These are phyloP conservation scores for Ips nitidus DNA, from an alignment of 1,140 invertebrate species.

Conservation along the genomic window DNA sequence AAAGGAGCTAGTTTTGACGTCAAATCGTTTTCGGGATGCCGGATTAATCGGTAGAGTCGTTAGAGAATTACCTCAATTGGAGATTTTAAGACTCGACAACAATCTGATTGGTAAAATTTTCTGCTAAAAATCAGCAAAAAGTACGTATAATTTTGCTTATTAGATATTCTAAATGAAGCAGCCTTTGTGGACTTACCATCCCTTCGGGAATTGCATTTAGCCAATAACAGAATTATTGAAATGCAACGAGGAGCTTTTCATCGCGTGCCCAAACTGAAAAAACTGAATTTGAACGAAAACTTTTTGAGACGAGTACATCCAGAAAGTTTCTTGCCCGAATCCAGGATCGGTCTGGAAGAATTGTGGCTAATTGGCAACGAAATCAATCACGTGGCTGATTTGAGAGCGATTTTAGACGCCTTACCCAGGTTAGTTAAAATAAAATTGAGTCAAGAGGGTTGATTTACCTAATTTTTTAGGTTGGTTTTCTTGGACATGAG, in stretches of 20 bases:
- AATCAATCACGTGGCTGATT: slow-evolving; percentile 69
- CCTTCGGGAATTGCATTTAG: slow-evolving; percentile 68
- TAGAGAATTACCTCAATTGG: slow-evolving; percentile 70
- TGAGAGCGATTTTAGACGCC: slow-evolving; percentile 71
- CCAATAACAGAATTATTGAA: slow-evolving; percentile 73
- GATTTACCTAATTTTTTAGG: slow-evolving; percentile 44
- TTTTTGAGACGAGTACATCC: slow-evolving; percentile 75
- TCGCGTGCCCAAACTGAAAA: slow-evolving; percentile 69
- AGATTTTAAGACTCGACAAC: slow-evolving; percentile 58
- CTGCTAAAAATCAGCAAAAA: background rate
- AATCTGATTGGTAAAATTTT: slow-evolving; percentile 22
- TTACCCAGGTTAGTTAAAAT: slow-evolving; percentile 56
- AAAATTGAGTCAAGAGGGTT: background rate
- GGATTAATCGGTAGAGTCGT: slow-evolving; percentile 74
- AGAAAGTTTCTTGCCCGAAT: slow-evolving; percentile 74
- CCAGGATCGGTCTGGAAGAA: slow-evolving; percentile 72
- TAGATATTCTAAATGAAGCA: slow-evolving; percentile 70
- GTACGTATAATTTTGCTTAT: slow-evolving; percentile 37
- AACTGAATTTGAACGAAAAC: slow-evolving; percentile 78
- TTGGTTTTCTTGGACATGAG: slow-evolving; percentile 76
- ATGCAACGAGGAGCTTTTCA: slow-evolving; percentile 78
- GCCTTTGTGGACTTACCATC: slow-evolving; percentile 78
- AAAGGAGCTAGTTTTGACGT: slow-evolving; percentile 68
- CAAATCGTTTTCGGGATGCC: slow-evolving; percentile 74
- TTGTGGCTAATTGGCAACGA: slow-evolving; percentile 74